Base-by-base conservation (phyloP, 92 coral and sea anemone species). In the Heteractis magnifica region DNA sequence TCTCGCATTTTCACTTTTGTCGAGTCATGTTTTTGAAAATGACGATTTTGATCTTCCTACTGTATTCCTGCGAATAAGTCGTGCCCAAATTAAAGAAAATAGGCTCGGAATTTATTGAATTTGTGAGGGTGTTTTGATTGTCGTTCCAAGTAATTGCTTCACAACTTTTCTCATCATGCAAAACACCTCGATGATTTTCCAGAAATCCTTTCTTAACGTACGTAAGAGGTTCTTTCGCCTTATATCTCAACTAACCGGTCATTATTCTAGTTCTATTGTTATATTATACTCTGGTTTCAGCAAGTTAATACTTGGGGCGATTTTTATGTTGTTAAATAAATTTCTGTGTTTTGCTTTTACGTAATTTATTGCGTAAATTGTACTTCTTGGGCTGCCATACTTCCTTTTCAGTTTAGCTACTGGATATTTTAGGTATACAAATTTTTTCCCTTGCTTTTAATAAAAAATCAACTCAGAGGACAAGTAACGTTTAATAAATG, bases 121-220 rank as follows among this genome's bases (percentile, higher is more conserved):
- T 19, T 64, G 8, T 26, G 48, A 68, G 73, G 73, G 73, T 68
- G 73, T 68, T 26, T 68, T 68, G 48, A 14, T 20, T 4, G 53
- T 23, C 72, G 86, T 82, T 82, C 86, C 79, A 82, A 82, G 71
- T 53, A 74, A 82, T 82, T 72, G 86, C 86, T 75, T 82, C 73
- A 74, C 10, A 23, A 49, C 26, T 62, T 62, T 75, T 18, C 59
- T 41, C 52, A 34, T 34, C 44, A 34, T 34, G 44, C 44, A 16
- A 49, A 11, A 13, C 6, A 73, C 8, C 14, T 49, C 21, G 26
- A 34, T 75, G 55, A 41, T 75, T 16, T 34, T 75, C 7, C 16
- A 10, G 19, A 10, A 20, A n/a, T 21, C 26, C 50, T 26, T 68
- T 53, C 73, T 11, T 68, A 68, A 68, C 11, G 10, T 68, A 23